Evolutionary conservation across 2,888 invertebrate genomes (phyloP).

Genomic region (Heteromyza rotundicornis): DNA sequence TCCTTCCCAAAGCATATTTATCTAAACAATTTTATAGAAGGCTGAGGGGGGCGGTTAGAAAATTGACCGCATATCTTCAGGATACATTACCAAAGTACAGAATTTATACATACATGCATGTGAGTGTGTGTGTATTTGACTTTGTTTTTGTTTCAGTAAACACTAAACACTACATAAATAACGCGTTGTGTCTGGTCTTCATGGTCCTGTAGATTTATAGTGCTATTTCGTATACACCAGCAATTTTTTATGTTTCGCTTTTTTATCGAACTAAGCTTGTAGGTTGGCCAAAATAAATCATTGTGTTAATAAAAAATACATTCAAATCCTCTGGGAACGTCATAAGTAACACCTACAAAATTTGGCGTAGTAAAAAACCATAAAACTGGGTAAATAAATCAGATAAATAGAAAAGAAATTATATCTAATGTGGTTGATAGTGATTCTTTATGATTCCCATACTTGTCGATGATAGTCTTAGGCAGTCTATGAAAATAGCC

Average conservation of each 20-base stretch:
- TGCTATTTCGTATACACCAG: too few relatives aligned
- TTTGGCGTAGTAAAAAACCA: slow-evolving; percentile 10
- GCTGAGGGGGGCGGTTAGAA: slow-evolving; percentile 11
- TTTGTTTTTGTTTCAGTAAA: too few relatives aligned
- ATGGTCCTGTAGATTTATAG: slow-evolving; percentile 40
- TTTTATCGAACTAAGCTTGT: not conserved
- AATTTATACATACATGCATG: not conserved
- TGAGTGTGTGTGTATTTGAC: slow-evolving; percentile 30
- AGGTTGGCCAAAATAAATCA: not conserved
- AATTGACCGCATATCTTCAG: slow-evolving; percentile 1
- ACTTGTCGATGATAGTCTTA: too few relatives aligned
- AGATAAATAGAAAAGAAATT: too few relatives aligned
- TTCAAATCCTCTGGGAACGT: slow-evolving; percentile 19
- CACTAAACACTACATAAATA: slow-evolving; percentile 59
- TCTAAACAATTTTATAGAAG: slow-evolving; percentile 19
- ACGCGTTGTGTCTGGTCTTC: slow-evolving; percentile 44
- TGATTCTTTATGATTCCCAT: too few relatives aligned
- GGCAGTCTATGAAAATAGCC: too few relatives aligned
- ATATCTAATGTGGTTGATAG: too few relatives aligned
- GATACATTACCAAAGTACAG: slow-evolving; percentile 11
- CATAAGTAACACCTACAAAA: slow-evolving; percentile 11
- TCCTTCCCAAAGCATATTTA: too few relatives aligned
- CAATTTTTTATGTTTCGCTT: slow-evolving; percentile 34
- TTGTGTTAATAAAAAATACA: not conserved
- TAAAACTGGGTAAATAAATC: too few relatives aligned